Evolutionary conservation across 2,113 vertebrate genomes (phyloP), one percentile per base, ranked within the genome.

Genomic region (Gasterosteus nipponicus): DNA sequence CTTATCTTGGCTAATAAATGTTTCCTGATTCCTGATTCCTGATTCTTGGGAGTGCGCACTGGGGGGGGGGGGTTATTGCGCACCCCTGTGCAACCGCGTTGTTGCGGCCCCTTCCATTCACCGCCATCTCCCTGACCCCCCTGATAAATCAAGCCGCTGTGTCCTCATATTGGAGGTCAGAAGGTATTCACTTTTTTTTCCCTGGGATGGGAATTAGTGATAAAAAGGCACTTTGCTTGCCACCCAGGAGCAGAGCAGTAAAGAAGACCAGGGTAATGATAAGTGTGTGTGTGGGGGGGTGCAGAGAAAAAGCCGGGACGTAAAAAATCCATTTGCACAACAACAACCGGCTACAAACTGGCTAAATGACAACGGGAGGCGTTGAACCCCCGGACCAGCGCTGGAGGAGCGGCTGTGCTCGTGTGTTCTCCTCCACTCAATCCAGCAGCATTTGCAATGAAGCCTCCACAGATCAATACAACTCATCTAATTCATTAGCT

Each of bases 271-370:
- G 61, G 61, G 84, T 84, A 89, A 93, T 84, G 86, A 89, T 85
- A 35, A 35, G 33, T 35, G 33, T 35, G 33, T 35, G 33, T 35
- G 33, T 41, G 74, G 49, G 76, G 73, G 47, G 70, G 69, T 65
- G 67, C 77, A 73, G 62, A 85, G 83, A 87, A 87, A 84, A 65
- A 86, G 66, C 78, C 64, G 16, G 75, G 82, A 84, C 63, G 42
- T 91, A 91, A 93, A 41, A 26, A 92, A 92, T 29, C 75, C 82
- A 92, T 90, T 92, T 90, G 80, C 90, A 89, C 87, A 87, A 90
- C 89, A 91, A 90, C 89, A 90, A 92, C 89, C 74, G 66, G 84
- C 76, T 80, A 80, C 86, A 89, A 88, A 92, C 89, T 80, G 86
- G 83, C 82, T 83, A 83, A 90, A 88, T 85, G 78, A 74, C 78